Evolutionary conservation across 2,113 vertebrate genomes (phyloP), one percentile per base, ranked within the genome.

Genomic region (Glaucomys volans): DNA sequence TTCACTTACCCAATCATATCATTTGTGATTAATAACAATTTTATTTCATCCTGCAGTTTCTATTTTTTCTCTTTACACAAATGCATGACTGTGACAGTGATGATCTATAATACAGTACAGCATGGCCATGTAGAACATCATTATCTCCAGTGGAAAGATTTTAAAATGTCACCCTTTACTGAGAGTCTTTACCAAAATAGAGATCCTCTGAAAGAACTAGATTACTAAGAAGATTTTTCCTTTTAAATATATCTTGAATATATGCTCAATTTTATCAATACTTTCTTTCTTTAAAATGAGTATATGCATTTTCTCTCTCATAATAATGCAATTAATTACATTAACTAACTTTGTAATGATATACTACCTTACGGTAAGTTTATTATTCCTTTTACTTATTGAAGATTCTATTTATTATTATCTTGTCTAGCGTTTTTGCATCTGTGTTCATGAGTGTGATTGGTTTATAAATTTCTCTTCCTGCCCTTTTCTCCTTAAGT

Each of bases 81-180:
- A 57, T 57, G 20, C 20, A 6, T 57, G 7, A 22, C 35, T 67
- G 42, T 52, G 37, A 35, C 28, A 11, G 28, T 75, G 40, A 90
- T 35, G 11, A 79, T 62, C 40, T 30, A 0, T 1, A 80, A 74
- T 81, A 47, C 20, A 86, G 30, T 80, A n/a, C 30, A 90, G 22
- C 90, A 62, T 86, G 59, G 13, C 52, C 28, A 66, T 32, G 28
- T 62, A 75, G 35, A 90, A 47, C 32, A 62, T 81, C 14, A 69
- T 95, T 71, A 12, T 77, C 37, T 88, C 40, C 86, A 76, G 69
- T 44, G 37, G 44, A 92, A 92, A 77, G 77, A 22, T 90, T 90
- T 86, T 44, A 76, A 50, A 81, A 32, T 81, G 52, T 92, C 28
- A 92, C 44, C 57, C 64, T 6, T 69, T 40, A 74, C 26, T 69